Conservation (phyloP, 2,888 invertebrate species). For the Synanthedon tipuliformis region DNA sequence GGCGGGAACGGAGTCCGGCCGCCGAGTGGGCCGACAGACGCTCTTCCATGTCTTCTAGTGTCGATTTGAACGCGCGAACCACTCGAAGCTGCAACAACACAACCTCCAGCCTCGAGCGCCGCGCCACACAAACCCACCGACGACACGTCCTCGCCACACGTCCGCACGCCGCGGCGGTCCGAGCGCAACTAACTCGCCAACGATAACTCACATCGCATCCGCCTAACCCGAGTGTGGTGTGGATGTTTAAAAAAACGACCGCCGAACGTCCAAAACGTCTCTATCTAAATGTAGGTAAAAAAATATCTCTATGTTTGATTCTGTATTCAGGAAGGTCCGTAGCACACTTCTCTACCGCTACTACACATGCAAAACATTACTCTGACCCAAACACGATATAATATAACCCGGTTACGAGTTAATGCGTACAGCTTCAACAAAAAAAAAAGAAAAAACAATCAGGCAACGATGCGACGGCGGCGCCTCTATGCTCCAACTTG, state of each 20-base stretch:
- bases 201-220: slow-evolving; percentile 12
- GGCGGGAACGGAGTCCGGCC: slow-evolving; percentile 91
- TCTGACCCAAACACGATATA: neutral
- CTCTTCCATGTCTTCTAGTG: slow-evolving; percentile 99
- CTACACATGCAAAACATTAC: slow-evolving; percentile 30
- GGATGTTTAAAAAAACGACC: slow-evolving; percentile 31
- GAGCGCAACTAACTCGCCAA: slow-evolving; percentile 10
- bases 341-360: slow-evolving; percentile 16
- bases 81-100: slow-evolving; percentile 95
- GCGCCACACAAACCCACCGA: slow-evolving; percentile 38
- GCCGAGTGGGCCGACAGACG: slow-evolving; percentile 98
- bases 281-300: too few relatives aligned
- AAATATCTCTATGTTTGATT: slow-evolving; percentile 10
- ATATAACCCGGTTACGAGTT: neutral
- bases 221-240: slow-evolving; percentile 50
- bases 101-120: slow-evolving; percentile 55
- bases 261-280: slow-evolving; percentile 6
- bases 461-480: neutral
- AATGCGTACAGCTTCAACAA: too few relatives aligned
- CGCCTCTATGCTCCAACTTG: slow-evolving; percentile 2
- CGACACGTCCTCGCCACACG: slow-evolving; percentile 9
- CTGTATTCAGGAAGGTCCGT: slow-evolving; percentile 51
- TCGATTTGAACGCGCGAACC: slow-evolving; percentile 99
- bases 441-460: too few relatives aligned
- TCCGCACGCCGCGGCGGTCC: neutral